Evolutionary conservation across 2,797 vertebrate species (phyloP).

Genomic region (Leptodactylus fallax): DNA sequence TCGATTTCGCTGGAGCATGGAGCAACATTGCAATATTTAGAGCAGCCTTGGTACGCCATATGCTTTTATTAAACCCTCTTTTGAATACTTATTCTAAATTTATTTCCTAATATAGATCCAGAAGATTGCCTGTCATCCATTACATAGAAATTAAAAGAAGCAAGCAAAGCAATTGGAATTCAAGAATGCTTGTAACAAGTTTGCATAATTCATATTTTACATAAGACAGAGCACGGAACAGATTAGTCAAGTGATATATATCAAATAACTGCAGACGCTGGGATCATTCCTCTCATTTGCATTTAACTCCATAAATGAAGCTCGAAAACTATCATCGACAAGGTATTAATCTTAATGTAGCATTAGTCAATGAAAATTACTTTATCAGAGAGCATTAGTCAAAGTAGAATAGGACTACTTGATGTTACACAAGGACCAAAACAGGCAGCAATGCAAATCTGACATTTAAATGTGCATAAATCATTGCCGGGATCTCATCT

Average conservation of each 20-base stretch:
- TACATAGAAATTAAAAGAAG: constrained; percentile 52
- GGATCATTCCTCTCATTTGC: constrained; percentile 54
- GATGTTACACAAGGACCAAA: constrained; percentile 42
- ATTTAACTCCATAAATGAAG: constrained; percentile 59
- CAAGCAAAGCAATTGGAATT: constrained; percentile 57
- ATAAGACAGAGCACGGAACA: constrained; percentile 57
- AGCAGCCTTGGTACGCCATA: constrained; percentile 1
- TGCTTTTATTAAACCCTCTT: constrained; percentile 52
- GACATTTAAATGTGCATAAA: constrained; percentile 64
- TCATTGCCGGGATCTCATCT: constrained; percentile 33
- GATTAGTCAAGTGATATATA: constrained; percentile 63
- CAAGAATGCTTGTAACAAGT: constrained; percentile 60
- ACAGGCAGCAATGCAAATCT: constrained; percentile 58
- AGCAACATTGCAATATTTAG: background rate
- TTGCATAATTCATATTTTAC: constrained; percentile 64
- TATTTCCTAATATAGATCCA: constrained; percentile 52
- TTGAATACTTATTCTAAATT: constrained; percentile 50
- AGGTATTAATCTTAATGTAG: constrained; percentile 63
- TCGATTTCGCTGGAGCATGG: background rate
- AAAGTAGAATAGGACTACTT: constrained; percentile 48
- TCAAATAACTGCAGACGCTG: constrained; percentile 58
- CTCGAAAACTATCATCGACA: constrained; percentile 34
- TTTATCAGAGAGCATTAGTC: constrained; percentile 61
- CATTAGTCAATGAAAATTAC: constrained; percentile 61
- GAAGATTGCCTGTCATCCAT: constrained; percentile 47